Conservation (phyloP, 2,888 invertebrate genomes). For the Myathropa florea region DNA sequence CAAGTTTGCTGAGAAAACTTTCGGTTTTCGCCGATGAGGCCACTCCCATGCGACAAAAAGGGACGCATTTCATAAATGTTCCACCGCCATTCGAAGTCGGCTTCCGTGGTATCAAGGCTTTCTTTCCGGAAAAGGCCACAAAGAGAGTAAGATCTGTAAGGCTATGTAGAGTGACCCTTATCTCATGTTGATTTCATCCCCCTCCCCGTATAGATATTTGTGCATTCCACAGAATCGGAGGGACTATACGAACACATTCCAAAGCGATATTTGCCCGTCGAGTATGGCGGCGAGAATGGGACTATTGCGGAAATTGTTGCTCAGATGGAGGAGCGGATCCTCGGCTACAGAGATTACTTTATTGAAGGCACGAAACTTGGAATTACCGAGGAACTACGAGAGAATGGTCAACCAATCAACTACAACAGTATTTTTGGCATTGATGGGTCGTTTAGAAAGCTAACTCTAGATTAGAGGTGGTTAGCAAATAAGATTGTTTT, state of each 20-base stretch:
- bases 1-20: slow-evolving; percentile 83
- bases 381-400: slow-evolving; percentile 76
- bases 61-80: slow-evolving; percentile 84
- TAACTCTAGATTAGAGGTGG: slow-evolving; percentile 77
- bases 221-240: slow-evolving; percentile 83
- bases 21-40: slow-evolving; percentile 83
- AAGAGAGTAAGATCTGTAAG: slow-evolving; percentile 81
- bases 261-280: slow-evolving; percentile 83
- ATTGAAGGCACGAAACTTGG: slow-evolving; percentile 76
- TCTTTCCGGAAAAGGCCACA: slow-evolving; percentile 84
- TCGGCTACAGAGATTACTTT: slow-evolving; percentile 74
- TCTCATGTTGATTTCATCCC: neutral
- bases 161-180: neutral
- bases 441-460: slow-evolving; percentile 78
- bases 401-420: slow-evolving; percentile 69
- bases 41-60: slow-evolving; percentile 84
- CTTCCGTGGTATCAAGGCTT: slow-evolving; percentile 83
- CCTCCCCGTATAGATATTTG: slow-evolving; percentile 81
- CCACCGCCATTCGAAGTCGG: slow-evolving; percentile 84
- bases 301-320: slow-evolving; percentile 75
- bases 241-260: slow-evolving; percentile 84
- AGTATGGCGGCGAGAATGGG: slow-evolving; percentile 85
- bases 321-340: slow-evolving; percentile 42
- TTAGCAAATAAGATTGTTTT: slow-evolving; percentile 27
- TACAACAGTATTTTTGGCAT: slow-evolving; percentile 77